A percentile compares a stretch with the other conserved stretches of the same genome.
Conservation (phyloP, 2,113 vertebrate genomes). For the Thalassoma bifasciatum region DNA sequence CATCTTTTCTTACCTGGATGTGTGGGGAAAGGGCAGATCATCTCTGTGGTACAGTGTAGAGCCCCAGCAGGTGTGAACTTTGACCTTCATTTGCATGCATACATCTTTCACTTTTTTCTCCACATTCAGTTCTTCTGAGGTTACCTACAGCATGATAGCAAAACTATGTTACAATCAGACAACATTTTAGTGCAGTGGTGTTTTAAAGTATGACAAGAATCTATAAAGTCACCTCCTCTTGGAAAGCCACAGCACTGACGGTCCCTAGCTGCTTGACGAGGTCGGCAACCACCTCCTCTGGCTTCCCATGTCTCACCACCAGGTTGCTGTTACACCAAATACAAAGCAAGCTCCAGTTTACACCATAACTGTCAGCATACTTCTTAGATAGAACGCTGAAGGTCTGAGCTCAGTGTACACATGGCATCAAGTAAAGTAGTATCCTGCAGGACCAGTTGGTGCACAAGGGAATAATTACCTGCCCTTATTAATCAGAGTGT, state of each 20-base stretch:
- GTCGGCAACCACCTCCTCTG: constrained; percentile 83
- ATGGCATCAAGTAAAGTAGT: not conserved
- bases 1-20: constrained; percentile 75
- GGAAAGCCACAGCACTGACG: constrained; percentile 83
- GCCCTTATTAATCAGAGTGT: constrained; percentile 79
- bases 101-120: constrained; percentile 81
- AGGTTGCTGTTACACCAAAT: constrained; percentile 78
- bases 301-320: constrained; percentile 85
- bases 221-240: constrained; percentile 82
- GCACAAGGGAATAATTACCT: constrained; percentile 71
- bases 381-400: constrained; percentile 60
- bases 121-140: constrained; percentile 84
- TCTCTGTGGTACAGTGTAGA: constrained; percentile 86
- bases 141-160: constrained; percentile 70
- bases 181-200: not conserved
- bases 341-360: constrained; percentile 23
- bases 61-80: constrained; percentile 85
- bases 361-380: constrained; percentile 63
- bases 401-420: not conserved
- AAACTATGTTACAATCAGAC: not conserved
- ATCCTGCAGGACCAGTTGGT: not conserved
- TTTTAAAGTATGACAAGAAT: not conserved
- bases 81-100: constrained; percentile 81
- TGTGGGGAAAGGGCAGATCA: constrained; percentile 84
- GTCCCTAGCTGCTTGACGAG: constrained; percentile 84